Percentiles rank a stretch among this genome's conserved stretches.
phyloP scores from a whole-genome alignment of 2,797 vertebrate species.

The Staurois parvus region DNA sequence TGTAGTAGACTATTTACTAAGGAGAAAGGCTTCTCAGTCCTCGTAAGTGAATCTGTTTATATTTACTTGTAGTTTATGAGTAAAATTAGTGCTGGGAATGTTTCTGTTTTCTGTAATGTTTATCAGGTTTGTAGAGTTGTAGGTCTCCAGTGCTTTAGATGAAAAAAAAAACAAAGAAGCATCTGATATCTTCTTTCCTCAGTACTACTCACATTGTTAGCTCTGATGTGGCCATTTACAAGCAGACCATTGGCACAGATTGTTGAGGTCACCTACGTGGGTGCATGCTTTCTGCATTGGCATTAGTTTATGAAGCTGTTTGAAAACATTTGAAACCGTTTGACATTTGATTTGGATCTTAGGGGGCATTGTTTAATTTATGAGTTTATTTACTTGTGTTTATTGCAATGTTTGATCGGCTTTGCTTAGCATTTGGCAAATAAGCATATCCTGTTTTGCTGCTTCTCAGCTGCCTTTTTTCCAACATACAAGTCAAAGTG shows the following conservation, averaged over 20 bases:
- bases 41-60: conserved; percentile 81
- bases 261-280: neutral
- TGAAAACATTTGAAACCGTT: too few species aligned
- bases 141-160: conserved; percentile 9
- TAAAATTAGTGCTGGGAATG: conserved; percentile 55
- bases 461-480: too few species aligned
- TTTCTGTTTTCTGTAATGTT: conserved; percentile 67
- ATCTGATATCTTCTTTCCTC: neutral
- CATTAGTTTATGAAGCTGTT: too few species aligned
- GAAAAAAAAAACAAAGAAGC: neutral
- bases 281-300: neutral
- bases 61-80: conserved; percentile 56
- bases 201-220: neutral
- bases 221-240: neutral
- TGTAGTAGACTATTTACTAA: conserved; percentile 93
- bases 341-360: too few species aligned
- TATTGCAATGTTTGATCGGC: too few species aligned
- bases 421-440: too few species aligned
- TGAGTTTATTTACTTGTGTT: too few species aligned
- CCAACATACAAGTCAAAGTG: too few species aligned
- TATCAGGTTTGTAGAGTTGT: conserved; percentile 57
- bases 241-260: conserved; percentile 41
- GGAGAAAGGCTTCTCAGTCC: conserved; percentile 91
- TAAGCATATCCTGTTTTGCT: too few species aligned
- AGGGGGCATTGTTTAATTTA: too few species aligned